These are phyloP conservation scores for Melanogrammus aeglefinus DNA, from an alignment of 2,797 vertebrate species.

Conservation along the genomic window DNA sequence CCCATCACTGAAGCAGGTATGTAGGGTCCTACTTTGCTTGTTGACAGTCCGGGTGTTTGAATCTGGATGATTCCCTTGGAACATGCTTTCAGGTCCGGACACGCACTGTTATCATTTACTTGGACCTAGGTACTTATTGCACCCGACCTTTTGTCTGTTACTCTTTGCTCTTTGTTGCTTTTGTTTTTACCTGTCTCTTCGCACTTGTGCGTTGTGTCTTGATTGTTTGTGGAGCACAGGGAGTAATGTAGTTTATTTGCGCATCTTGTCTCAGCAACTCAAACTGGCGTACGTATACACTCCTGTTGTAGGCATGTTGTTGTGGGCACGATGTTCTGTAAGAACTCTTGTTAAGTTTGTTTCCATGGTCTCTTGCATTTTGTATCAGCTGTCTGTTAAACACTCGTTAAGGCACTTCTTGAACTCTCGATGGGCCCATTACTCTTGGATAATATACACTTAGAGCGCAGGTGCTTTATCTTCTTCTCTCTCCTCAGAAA, in stretches of 20 bases:
- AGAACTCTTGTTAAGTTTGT: constrained; percentile 25
- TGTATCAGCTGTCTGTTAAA: constrained; percentile 14
- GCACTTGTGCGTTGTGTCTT: constrained; percentile 23
- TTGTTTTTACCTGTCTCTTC: constrained; percentile 23
- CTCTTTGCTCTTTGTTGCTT: constrained; percentile 19
- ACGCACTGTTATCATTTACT: constrained; percentile 9
- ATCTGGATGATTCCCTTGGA: too few species aligned
- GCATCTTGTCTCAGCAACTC: constrained; percentile 26
- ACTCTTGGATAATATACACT: constrained; percentile 19
- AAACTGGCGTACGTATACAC: constrained; percentile 17
- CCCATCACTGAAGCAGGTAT: constrained; percentile 12
- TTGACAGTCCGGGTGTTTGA: too few species aligned
- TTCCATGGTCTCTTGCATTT: constrained; percentile 20
- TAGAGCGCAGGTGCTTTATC: constrained; percentile 25
- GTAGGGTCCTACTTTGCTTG: constrained; percentile 6
- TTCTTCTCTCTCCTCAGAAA: constrained; percentile 14
- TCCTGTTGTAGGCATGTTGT: constrained; percentile 23
- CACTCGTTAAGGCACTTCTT: background rate
- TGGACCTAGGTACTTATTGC: too few species aligned
- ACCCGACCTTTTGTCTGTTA: constrained; percentile 20
- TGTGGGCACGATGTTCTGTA: constrained; percentile 18
- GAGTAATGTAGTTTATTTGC: constrained; percentile 18
- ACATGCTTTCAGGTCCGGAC: constrained; percentile 3
- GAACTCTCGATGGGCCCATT: constrained; percentile 26
- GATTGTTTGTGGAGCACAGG: constrained; percentile 9